Evolutionary conservation across 2,113 vertebrate species (phyloP).

Genomic region (Ranitomeya variabilis): DNA sequence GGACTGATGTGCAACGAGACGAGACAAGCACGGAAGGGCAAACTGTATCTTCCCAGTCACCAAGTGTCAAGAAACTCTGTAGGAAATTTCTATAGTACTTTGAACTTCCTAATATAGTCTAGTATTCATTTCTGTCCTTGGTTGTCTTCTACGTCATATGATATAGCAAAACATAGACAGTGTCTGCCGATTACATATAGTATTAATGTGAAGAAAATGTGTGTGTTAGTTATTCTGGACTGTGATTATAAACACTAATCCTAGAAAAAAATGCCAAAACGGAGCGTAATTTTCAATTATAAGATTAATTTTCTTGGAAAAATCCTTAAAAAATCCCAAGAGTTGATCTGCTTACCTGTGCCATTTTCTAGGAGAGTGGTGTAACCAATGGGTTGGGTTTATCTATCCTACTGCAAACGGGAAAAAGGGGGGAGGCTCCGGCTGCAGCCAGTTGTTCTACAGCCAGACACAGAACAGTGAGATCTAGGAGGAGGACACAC

Average conservation of each 20-base stretch:
- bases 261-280: too few species aligned
- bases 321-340: too few species aligned
- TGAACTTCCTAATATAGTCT: neutral
- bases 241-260: neutral
- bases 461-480: too few species aligned
- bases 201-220: neutral
- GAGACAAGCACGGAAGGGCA: constrained; percentile 31
- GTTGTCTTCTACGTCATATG: neutral
- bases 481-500: too few species aligned
- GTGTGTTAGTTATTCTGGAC: neutral
- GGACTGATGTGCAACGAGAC: neutral
- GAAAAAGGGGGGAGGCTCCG: too few species aligned
- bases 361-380: too few species aligned
- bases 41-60: neutral
- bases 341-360: too few species aligned
- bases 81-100: constrained; percentile 16
- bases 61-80: constrained; percentile 26
- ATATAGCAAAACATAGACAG: neutral
- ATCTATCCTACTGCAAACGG: too few species aligned
- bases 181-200: neutral
- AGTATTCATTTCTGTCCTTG: neutral
- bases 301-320: too few species aligned
- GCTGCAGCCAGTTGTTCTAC: too few species aligned
- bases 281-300: too few species aligned
- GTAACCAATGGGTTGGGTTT: too few species aligned